Percentiles rank a stretch among this genome's conserved stretches.
Evolutionary conservation across 2,113 vertebrate genomes (phyloP).

Genomic region (Colistium nudipinnis): DNA sequence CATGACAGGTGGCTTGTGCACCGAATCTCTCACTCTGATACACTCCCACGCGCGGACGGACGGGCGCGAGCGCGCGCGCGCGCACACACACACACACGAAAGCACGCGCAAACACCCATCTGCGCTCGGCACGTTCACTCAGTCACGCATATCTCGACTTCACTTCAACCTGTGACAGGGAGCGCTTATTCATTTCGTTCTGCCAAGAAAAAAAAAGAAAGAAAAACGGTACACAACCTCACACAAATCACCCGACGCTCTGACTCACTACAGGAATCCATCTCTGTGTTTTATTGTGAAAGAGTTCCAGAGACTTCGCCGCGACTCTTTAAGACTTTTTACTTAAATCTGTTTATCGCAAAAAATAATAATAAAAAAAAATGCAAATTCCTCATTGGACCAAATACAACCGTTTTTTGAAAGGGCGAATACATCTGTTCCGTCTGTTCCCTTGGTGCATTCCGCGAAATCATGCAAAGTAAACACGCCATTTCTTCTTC

Average conservation of each 20-base stretch:
- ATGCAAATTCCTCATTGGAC: too few relatives aligned
- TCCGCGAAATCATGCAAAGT: not conserved
- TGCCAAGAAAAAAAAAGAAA: conserved; percentile 12
- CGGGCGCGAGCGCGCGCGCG: not conserved
- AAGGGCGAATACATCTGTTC: not conserved
- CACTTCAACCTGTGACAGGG: conserved; percentile 62
- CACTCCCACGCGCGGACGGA: not conserved
- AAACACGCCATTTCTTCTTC: not conserved
- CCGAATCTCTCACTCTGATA: conserved; percentile 36
- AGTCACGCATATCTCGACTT: conserved; percentile 63
- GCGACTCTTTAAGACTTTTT: not conserved
- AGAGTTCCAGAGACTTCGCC: not conserved
- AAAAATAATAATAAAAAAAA: too few relatives aligned
- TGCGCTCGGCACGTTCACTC: conserved; percentile 58
- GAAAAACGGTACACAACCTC: conserved; percentile 38
- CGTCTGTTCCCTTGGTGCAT: not conserved
- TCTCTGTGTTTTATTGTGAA: conserved; percentile 32
- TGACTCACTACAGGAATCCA: not conserved
- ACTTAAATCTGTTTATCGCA: too few relatives aligned
- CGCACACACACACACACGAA: not conserved
- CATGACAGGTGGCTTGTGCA: conserved; percentile 60
- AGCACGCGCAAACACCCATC: conserved; percentile 31
- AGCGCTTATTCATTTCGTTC: conserved; percentile 52
- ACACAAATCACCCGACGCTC: conserved; percentile 49
- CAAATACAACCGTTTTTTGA: too few relatives aligned